Evolutionary conservation across 2,113 vertebrate genomes (phyloP).

Genomic region (Centropus unirufus): DNA sequence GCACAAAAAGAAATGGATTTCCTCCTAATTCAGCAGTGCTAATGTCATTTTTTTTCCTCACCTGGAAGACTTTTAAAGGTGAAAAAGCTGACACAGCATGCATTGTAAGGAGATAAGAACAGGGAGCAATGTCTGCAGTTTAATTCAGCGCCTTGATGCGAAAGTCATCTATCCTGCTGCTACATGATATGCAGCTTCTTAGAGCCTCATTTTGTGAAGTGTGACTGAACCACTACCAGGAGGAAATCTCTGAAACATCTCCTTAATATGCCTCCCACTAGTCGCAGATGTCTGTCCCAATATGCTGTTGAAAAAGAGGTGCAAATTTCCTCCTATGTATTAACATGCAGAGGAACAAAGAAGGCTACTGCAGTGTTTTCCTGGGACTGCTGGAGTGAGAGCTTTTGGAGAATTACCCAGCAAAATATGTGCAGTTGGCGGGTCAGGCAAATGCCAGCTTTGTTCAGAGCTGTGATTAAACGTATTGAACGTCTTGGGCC

Average conservation of each 20-base stretch:
- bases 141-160: not conserved
- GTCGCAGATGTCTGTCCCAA: not conserved
- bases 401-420: not conserved
- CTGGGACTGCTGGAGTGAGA: not conserved
- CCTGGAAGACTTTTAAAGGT: not conserved
- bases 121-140: not conserved
- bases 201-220: not conserved
- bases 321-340: fast-evolving
- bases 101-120: not conserved
- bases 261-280: not conserved
- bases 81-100: not conserved
- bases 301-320: not conserved
- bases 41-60: not conserved
- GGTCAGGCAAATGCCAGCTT: not conserved
- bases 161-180: not conserved
- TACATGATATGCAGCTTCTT: not conserved
- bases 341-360: fast-evolving
- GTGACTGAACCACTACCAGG: not conserved
- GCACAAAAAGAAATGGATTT: not conserved
- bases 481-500: not conserved
- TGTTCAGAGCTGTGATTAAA: not conserved
- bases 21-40: not conserved
- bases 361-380: fast-evolving
- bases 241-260: not conserved
- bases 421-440: not conserved